Evolutionary conservation across 2,113 vertebrate genomes (phyloP), one percentile per base, ranked within the genome.

Genomic region (Podiceps cristatus): DNA sequence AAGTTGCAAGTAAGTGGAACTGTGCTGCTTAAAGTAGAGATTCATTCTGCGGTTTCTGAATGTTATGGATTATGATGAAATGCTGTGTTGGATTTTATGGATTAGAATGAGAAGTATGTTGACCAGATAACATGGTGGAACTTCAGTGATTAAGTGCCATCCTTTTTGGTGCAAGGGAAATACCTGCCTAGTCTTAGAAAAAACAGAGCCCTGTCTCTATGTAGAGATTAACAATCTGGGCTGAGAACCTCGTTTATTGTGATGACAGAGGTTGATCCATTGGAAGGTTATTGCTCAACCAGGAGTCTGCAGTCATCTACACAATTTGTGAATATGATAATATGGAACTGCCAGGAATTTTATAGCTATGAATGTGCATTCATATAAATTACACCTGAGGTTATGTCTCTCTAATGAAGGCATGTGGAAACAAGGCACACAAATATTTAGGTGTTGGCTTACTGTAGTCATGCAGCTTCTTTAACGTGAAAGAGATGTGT

Each of bases 381-480:
- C 88, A 81, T 83, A 81, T 94, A 98, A 98, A 90, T 37, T 97
- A 72, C 31, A 94, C 97, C 96, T 91, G 88, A 91, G 97, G 97
- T 94, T 95, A 93, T 66, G 37, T 91, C 69, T 97, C 91, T 93
- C 72, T 94, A 77, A 74, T 52, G 45, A 72, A 47, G 75, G 95
- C 98, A 56, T 97, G 98, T 98, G 93, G 87, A 97, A 96, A 88
- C 98, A 98, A 60, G 92, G 31, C 87, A 84, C 85, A 49, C 78
- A 97, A 96, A 92, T 98, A 97, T 97, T 96, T 97, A 96, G 97
- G 96, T 76, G 85, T 97, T 97, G 96, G 77, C 95, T 97, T 92
- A 28, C 37, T 78, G 94, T 89, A 97, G 93, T 97, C 94, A 96
- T 74, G 73, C 85, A 96, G 72, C 76, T 95, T 94, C 83, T 97